Base-by-base conservation (phyloP, 2,113 vertebrate genomes). In the Charina bottae region DNA sequence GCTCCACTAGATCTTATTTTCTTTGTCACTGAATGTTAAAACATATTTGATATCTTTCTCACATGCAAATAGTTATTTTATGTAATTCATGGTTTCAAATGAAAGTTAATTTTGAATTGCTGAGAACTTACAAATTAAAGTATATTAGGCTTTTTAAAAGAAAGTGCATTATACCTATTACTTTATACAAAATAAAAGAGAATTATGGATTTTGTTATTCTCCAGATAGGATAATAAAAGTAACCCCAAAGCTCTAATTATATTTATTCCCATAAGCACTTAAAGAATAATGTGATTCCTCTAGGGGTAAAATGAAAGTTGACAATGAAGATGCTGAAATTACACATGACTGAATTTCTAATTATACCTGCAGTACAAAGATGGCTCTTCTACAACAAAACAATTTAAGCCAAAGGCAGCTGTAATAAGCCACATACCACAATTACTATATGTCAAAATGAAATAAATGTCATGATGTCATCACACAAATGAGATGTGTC, bases 291-390 rank as follows among this genome's bases (percentile, higher is more conserved):
- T 49, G 84, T 37, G 33, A 90, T 78, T 42, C 11, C 33, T 89
- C 33, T 46, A 62, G 58, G 5, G 56, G 9, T 37, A 60, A 84
- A 92, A 21, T 90, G 28, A n/a, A 93, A 58, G 24, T 28, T 93
- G 72, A 68, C 0, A 12, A 89, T 2, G 0, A 94, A 85, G 8
- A 8, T 8, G 33, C n/a, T 13, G 78, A 90, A 92, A 93, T 46
- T 28, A 88, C 21, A 91, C 33, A 17, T 58, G 85, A 64, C 78
- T 91, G 85, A 93, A 85, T 94, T 94, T 87, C 89, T 91, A 87
- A 90, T 89, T 92, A 93, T 0, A 10, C 6, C 85, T 90, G 26
- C 78, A 92, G 26, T 42, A 33, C 11, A 13, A 6, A 91, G 58
- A 72, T 3, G 54, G 2, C 42, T 56, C 26, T 53, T 58, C 62